Evolutionary conservation across 2,113 vertebrate species (phyloP).

Genomic region (Mormoops blainvillei): DNA sequence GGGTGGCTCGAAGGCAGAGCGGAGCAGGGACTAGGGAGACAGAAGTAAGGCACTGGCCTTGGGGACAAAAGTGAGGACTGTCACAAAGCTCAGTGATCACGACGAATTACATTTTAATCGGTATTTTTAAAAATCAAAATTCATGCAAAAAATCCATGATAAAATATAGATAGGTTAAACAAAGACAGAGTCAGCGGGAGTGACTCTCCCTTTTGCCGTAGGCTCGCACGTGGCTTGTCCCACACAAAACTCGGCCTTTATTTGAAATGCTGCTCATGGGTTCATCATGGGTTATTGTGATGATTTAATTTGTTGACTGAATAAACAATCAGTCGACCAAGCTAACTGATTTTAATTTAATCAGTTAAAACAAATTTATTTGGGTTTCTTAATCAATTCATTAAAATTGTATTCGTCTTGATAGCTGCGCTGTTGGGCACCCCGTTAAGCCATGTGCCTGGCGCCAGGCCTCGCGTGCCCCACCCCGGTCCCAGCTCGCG

Average conservation of each 20-base stretch:
- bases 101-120: not conserved
- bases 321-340: not conserved
- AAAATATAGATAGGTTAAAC: not conserved
- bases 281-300: not conserved
- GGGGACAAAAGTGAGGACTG: not conserved
- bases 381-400: not conserved
- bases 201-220: not conserved
- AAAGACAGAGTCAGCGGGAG: not conserved
- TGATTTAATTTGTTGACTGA: not conserved
- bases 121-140: not conserved
- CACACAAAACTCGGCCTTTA: not conserved
- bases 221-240: not conserved
- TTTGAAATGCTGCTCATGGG: not conserved
- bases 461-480: not conserved
- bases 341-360: no score
- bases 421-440: not conserved
- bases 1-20: not conserved
- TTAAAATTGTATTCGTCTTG: not conserved
- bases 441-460: not conserved
- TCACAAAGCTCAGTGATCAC: not conserved
- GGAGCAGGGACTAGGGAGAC: fast-evolving
- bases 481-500: not conserved
- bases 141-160: not conserved
- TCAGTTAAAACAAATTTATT: not conserved
- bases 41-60: not conserved